These are phyloP conservation scores for Grantiella picta DNA, from an alignment of 2,113 vertebrate species.

Conservation along the genomic window DNA sequence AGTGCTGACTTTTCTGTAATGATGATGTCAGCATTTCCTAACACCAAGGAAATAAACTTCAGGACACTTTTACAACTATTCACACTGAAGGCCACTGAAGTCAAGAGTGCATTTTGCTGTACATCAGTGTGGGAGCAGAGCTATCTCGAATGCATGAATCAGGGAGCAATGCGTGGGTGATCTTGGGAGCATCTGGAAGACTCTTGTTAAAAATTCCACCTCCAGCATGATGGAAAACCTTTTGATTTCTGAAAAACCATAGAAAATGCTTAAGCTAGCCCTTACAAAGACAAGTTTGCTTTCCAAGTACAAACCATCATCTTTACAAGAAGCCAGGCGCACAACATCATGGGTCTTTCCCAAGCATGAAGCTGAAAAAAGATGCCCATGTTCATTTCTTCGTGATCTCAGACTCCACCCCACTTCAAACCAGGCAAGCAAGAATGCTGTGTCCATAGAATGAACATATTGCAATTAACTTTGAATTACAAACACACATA, in stretches of 20 bases:
- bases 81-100: background rate
- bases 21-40: background rate
- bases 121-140: background rate
- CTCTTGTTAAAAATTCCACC: slow-evolving; percentile 53
- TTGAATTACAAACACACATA: background rate
- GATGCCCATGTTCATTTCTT: background rate
- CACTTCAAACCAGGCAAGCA: background rate
- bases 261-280: background rate
- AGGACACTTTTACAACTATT: background rate
- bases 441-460: background rate
- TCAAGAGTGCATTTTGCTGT: background rate
- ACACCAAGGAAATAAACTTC: background rate
- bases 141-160: background rate
- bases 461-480: background rate
- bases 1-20: background rate
- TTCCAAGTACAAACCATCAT: background rate
- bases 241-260: slow-evolving; percentile 5
- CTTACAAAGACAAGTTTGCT: background rate
- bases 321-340: background rate
- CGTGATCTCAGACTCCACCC: background rate
- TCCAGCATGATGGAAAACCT: background rate
- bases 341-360: background rate
- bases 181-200: slow-evolving; percentile 47
- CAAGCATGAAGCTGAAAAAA: background rate
- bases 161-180: background rate